Percentiles rank a stretch among this genome's conserved stretches.
Conservation (phyloP, 2,113 vertebrate species). For the Saccopteryx leptura region DNA sequence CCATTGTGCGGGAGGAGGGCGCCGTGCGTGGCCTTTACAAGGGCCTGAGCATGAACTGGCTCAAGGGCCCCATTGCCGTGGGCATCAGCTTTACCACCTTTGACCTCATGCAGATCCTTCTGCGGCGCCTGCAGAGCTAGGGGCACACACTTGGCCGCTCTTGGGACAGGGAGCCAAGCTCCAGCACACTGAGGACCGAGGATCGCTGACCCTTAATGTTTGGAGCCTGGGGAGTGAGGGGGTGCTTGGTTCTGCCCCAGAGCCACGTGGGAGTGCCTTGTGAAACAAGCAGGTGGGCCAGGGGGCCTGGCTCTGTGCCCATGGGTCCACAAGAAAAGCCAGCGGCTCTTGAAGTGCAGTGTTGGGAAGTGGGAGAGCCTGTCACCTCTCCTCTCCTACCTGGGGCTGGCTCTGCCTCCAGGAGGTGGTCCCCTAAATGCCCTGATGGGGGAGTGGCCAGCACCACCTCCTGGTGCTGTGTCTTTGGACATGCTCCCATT, state of each 20-base stretch:
- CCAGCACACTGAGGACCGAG: slow-evolving; percentile 75
- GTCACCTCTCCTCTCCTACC: background rate
- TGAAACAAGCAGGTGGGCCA: background rate
- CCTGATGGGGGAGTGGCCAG: background rate
- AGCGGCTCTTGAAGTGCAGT: background rate
- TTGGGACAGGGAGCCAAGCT: background rate
- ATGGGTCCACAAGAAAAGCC: background rate
- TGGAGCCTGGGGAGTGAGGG: background rate
- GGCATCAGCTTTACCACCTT: slow-evolving; percentile 99
- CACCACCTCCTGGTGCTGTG: background rate
- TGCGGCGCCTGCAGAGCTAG: slow-evolving; percentile 91
- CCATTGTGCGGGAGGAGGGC: slow-evolving; percentile 95
- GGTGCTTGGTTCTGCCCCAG: background rate
- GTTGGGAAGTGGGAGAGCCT: fast-evolving
- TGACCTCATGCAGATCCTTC: slow-evolving; percentile 96
- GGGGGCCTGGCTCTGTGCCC: background rate
- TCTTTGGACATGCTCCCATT: background rate
- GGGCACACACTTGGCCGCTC: background rate
- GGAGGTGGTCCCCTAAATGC: background rate
- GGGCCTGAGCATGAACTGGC: slow-evolving; percentile 99
- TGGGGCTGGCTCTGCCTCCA: background rate
- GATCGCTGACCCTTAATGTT: slow-evolving; percentile 80
- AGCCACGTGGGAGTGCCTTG: background rate
- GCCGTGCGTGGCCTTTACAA: slow-evolving; percentile 95
- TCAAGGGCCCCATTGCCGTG: slow-evolving; percentile 98